These are phyloP conservation scores for Drosophila fungiperda DNA, from an alignment of 2,888 invertebrate genomes.

Conservation along the genomic window DNA sequence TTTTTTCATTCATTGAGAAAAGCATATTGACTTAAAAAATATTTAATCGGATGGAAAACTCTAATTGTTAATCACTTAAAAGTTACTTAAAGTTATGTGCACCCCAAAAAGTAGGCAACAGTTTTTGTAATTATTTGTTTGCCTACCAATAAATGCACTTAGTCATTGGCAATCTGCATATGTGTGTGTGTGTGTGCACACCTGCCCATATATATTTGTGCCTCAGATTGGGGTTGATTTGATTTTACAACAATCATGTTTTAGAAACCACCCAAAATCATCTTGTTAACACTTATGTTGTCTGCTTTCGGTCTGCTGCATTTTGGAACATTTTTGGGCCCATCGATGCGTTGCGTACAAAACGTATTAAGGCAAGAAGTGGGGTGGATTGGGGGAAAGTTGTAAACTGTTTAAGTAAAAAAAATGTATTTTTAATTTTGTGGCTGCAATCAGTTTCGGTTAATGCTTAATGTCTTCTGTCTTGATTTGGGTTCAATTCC, in stretches of 20 bases:
- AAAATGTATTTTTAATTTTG: conserved; percentile 63
- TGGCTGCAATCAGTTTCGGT: conserved; percentile 61
- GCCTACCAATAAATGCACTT: conserved; percentile 45
- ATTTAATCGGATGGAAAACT: not conserved
- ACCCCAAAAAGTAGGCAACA: conserved; percentile 39
- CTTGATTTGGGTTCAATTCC: conserved; percentile 62
- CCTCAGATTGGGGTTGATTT: conserved; percentile 5
- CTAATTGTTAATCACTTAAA: conserved; percentile 8
- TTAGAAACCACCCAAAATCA: conserved; percentile 60
- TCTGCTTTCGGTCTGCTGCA: conserved; percentile 81
- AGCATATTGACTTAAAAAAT: not conserved
- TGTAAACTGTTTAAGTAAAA: not conserved
- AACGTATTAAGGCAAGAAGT: not conserved
- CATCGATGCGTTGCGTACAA: conserved; percentile 36
- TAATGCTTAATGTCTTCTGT: conserved; percentile 46
- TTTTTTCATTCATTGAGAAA: conserved; percentile 14
- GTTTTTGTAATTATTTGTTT: not conserved
- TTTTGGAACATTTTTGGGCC: conserved; percentile 50
- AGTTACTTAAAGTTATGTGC: conserved; percentile 1
- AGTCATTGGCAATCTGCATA: conserved; percentile 59
- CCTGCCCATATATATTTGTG: conserved; percentile 39
- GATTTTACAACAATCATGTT: conserved; percentile 50
- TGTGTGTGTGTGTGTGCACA: conserved; percentile 40
- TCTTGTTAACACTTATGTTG: conserved; percentile 75
- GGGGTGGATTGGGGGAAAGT: not conserved